phyloP scores from a whole-genome alignment of 1,140 invertebrate species.

The Spodoptera litura region DNA sequence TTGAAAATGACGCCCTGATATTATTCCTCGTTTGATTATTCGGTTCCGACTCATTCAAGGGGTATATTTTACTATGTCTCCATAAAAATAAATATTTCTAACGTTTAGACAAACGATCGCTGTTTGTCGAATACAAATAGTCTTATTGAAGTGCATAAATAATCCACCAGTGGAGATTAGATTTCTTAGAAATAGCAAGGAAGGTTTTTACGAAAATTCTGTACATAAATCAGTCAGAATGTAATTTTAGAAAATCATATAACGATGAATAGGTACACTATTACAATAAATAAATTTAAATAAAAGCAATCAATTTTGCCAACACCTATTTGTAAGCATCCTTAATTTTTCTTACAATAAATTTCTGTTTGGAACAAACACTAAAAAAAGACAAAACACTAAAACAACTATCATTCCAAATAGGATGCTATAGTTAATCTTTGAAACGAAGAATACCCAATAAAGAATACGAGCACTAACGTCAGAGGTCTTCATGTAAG shows the following conservation, averaged over 20 bases:
- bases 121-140: constrained; percentile 22
- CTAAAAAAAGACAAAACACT: background rate
- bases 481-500: constrained; percentile 29
- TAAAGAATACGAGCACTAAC: constrained; percentile 37
- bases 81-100: constrained; percentile 18
- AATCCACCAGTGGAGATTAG: background rate
- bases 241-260: too few species aligned
- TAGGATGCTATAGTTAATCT: background rate
- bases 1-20: constrained; percentile 36
- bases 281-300: too few species aligned
- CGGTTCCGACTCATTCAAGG: constrained; percentile 24
- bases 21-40: constrained; percentile 36
- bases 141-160: constrained; percentile 16
- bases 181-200: background rate
- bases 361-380: too few species aligned
- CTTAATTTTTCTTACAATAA: too few species aligned
- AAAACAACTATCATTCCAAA: background rate
- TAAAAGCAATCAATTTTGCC: too few species aligned
- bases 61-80: constrained; percentile 18
- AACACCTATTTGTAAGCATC: too few species aligned
- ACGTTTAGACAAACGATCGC: constrained; percentile 18
- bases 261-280: too few species aligned
- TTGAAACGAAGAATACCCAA: constrained; percentile 32
- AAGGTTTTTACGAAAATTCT: background rate
- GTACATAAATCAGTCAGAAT: too few species aligned